Evolutionary conservation across 2,113 vertebrate species (phyloP).

Genomic region (Lophius piscatorius): DNA sequence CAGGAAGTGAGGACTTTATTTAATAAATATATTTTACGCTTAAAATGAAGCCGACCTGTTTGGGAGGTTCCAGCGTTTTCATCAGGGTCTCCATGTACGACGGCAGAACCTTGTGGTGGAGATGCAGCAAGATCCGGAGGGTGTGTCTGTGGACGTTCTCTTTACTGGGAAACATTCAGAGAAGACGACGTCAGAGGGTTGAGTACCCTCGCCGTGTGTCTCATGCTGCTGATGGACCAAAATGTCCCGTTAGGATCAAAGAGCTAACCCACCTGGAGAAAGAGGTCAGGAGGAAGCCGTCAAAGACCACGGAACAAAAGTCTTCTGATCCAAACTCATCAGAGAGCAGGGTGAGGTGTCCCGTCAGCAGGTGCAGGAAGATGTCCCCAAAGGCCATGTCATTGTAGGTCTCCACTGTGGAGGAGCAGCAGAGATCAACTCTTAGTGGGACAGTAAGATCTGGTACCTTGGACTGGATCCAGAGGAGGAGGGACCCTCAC

Average conservation of each 20-base stretch:
- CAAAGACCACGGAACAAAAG: constrained; percentile 91
- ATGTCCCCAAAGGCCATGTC: constrained; percentile 95
- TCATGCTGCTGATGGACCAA: too few relatives aligned
- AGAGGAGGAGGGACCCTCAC: constrained; percentile 72
- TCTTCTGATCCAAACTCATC: constrained; percentile 94
- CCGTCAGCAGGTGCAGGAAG: constrained; percentile 94
- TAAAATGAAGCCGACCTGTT: constrained; percentile 84
- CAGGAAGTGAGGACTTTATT: background rate
- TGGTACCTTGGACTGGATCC: too few relatives aligned
- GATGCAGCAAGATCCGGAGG: constrained; percentile 90
- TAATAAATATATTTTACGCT: background rate
- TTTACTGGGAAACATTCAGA: constrained; percentile 81
- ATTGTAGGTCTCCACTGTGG: constrained; percentile 90
- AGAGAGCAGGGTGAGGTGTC: constrained; percentile 90
- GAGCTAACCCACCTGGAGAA: constrained; percentile 84
- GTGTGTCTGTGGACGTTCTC: constrained; percentile 93
- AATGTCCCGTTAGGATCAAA: too few relatives aligned
- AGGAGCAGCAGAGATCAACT: constrained; percentile 1
- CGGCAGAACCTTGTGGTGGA: constrained; percentile 90
- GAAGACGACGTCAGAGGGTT: background rate
- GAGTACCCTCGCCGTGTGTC: background rate
- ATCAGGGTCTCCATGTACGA: constrained; percentile 86
- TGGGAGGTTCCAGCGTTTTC: constrained; percentile 91
- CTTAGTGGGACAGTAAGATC: too few relatives aligned
- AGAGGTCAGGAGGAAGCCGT: constrained; percentile 91